phyloP scores from a whole-genome alignment of 2,113 vertebrate genomes.

The Felis catus region DNA sequence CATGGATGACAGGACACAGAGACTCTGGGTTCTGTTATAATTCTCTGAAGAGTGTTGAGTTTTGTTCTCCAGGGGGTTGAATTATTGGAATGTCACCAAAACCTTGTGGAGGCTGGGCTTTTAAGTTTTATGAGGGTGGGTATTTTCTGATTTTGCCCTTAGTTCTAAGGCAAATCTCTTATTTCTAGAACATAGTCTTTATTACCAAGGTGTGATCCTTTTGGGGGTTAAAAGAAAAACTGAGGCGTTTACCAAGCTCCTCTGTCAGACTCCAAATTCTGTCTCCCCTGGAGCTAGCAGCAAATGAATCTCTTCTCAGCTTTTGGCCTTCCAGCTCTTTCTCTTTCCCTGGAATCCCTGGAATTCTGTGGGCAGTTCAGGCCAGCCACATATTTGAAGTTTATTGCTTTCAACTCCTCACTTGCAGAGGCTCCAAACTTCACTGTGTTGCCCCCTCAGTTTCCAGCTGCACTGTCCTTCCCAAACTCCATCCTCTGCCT shows the following conservation, averaged over 20 bases:
- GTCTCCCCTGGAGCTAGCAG: background rate
- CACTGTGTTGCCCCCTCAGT: background rate
- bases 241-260: background rate
- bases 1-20: background rate
- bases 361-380: background rate
- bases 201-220: background rate
- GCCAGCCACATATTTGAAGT: background rate
- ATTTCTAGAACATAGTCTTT: background rate
- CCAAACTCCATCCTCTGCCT: background rate
- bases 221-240: background rate
- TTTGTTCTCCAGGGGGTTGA: background rate
- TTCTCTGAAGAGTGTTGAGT: background rate
- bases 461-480: background rate
- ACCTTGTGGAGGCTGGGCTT: background rate
- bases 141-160: constrained; percentile 32
- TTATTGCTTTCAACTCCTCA: background rate
- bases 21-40: background rate
- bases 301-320: background rate
- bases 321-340: background rate
- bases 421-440: background rate
- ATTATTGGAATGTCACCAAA: background rate
- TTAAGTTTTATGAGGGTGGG: no score
- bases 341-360: background rate
- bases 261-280: background rate
- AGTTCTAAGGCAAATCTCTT: background rate